phyloP scores from a whole-genome alignment of 2,888 invertebrate species.

The Eledona agricola region DNA sequence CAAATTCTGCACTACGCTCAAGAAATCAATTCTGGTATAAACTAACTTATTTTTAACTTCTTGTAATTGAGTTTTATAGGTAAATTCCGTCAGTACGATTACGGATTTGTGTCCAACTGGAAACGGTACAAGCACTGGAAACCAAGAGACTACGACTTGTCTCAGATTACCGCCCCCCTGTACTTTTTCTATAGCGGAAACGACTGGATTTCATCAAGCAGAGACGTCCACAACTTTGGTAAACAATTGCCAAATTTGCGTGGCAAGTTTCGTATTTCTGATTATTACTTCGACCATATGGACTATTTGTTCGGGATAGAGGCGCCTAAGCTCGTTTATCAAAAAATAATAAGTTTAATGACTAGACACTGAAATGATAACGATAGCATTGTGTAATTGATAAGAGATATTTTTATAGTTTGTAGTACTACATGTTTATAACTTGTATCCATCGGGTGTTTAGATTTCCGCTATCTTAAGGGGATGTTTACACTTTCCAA shows the following conservation, averaged over 20 bases:
- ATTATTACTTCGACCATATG: slow-evolving; percentile 55
- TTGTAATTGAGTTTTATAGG: slow-evolving; percentile 22
- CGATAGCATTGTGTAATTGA: no score
- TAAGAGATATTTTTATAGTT: no score
- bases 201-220: slow-evolving; percentile 64
- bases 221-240: slow-evolving; percentile 19
- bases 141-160: slow-evolving; percentile 25
- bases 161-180: slow-evolving; percentile 53
- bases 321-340: slow-evolving; percentile 51
- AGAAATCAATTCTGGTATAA: slow-evolving; percentile 31
- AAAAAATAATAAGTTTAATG: slow-evolving; percentile 49
- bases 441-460: no score
- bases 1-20: slow-evolving; percentile 27
- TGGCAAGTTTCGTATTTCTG: slow-evolving; percentile 50
- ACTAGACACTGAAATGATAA: slow-evolving; percentile 20
- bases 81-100: slow-evolving; percentile 42
- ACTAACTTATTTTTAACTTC: neutral
- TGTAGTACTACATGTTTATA: no score
- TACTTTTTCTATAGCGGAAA: slow-evolving; percentile 63
- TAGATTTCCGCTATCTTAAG: no score
- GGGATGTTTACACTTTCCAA: no score
- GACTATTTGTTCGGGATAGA: slow-evolving; percentile 56
- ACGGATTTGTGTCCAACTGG: slow-evolving; percentile 19
- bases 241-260: slow-evolving; percentile 53
- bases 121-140: slow-evolving; percentile 3